Conservation (phyloP, 2,888 invertebrate species). For the Coelopa pilipes region DNA sequence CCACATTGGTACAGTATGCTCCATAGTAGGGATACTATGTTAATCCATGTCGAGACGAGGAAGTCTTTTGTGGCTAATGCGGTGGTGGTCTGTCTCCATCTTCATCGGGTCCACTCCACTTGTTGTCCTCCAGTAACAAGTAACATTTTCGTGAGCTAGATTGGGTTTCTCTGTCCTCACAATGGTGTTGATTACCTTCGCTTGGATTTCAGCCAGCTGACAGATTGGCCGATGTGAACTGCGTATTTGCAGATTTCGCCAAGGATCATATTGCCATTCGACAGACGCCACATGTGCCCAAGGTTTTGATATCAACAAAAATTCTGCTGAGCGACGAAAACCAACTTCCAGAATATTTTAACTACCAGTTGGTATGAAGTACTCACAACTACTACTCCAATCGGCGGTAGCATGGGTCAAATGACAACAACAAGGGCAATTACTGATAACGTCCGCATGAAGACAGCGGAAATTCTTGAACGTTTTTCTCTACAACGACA, state of each 20-base stretch:
- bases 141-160: slow-evolving; percentile 1
- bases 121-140: neutral
- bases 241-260: neutral
- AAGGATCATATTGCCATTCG: slow-evolving; percentile 8
- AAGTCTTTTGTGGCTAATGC: slow-evolving; percentile 30
- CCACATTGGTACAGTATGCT: neutral
- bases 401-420: no score
- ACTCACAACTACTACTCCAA: no score
- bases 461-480: no score
- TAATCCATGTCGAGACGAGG: slow-evolving; percentile 4
- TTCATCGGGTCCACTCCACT: neutral
- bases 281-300: neutral
- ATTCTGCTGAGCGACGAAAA: no score
- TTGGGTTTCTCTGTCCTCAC: neutral
- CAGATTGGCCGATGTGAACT: neutral
- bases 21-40: neutral
- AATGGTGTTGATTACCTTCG: slow-evolving; percentile 6
- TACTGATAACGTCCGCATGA: no score
- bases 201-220: slow-evolving; percentile 15
- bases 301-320: no score
- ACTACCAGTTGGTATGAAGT: no score
- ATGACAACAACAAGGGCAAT: no score
- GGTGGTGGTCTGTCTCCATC: neutral
- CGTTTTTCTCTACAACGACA: neutral
- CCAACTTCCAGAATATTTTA: no score